Evolutionary conservation across 2,888 invertebrate genomes (phyloP).

Genomic region (Epirrita christyi): DNA sequence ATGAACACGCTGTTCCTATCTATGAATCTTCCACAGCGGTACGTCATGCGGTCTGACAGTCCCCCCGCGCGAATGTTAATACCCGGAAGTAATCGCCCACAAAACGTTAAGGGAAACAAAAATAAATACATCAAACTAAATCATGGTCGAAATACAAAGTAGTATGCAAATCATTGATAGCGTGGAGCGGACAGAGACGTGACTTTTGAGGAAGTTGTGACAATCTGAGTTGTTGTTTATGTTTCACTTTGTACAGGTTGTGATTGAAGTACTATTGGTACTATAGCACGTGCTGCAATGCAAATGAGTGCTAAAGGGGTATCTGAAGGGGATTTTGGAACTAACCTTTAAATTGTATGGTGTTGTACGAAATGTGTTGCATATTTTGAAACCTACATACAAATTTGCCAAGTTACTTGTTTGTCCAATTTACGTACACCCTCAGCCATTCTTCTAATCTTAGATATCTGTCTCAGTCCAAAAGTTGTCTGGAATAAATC

Average conservation of each 20-base stretch:
- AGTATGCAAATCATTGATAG: conserved; percentile 26
- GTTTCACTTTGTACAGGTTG: conserved; percentile 15
- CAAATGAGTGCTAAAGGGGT: neutral
- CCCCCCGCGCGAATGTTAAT: conserved; percentile 25
- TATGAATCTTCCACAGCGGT: conserved; percentile 1
- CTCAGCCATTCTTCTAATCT: too few species aligned
- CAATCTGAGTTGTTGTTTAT: neutral
- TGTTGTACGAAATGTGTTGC: too few species aligned
- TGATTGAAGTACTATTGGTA: conserved; percentile 1
- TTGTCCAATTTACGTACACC: too few species aligned
- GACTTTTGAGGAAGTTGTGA: conserved; percentile 20
- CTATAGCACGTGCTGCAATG: neutral
- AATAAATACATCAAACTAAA: conserved; percentile 31
- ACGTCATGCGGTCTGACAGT: conserved; percentile 3
- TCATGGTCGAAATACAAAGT: conserved; percentile 35
- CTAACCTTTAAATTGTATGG: too few species aligned
- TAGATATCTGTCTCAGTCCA: too few species aligned
- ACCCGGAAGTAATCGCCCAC: conserved; percentile 34
- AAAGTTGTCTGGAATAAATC: too few species aligned
- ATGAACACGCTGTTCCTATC: conserved; percentile 6
- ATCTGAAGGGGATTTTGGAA: neutral
- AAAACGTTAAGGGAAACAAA: conserved; percentile 33
- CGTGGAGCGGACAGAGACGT: conserved; percentile 13
- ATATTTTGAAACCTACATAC: too few species aligned
- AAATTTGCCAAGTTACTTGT: too few species aligned